Evolutionary conservation across 2,888 invertebrate genomes (phyloP).

Genomic region (Apamea sordens): DNA sequence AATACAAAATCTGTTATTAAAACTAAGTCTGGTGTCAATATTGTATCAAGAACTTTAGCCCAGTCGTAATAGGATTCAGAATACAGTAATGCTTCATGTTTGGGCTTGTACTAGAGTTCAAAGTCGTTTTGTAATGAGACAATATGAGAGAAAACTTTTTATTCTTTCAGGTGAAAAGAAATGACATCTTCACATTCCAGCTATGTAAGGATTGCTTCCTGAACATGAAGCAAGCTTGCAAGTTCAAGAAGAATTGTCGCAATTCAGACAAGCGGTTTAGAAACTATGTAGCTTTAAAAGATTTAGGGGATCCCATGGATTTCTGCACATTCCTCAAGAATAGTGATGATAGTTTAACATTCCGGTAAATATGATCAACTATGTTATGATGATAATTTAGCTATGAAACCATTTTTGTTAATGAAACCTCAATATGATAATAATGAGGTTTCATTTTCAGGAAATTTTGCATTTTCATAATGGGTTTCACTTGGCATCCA

Average conservation of each 20-base stretch:
- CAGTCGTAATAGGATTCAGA: not conserved
- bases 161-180: constrained; percentile 82
- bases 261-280: constrained; percentile 83
- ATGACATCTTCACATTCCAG: constrained; percentile 83
- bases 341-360: constrained; percentile 78
- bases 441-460: too few relatives aligned
- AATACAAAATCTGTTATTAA: not conserved
- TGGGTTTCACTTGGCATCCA: too few relatives aligned
- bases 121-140: not conserved
- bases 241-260: constrained; percentile 86
- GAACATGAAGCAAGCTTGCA: constrained; percentile 83
- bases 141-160: not conserved
- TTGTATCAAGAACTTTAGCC: not conserved
- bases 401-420: too few relatives aligned
- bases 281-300: constrained; percentile 78
- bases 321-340: constrained; percentile 80
- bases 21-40: not conserved
- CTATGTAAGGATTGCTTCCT: constrained; percentile 85
- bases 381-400: too few relatives aligned
- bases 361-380: constrained; percentile 71
- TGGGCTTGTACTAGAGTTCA: not conserved
- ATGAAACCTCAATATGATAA: too few relatives aligned
- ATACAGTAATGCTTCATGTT: not conserved
- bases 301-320: constrained; percentile 76
- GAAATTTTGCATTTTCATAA: too few relatives aligned